Base-by-base conservation (phyloP, 2,888 invertebrate genomes). In the Cerastis rubricosa region DNA sequence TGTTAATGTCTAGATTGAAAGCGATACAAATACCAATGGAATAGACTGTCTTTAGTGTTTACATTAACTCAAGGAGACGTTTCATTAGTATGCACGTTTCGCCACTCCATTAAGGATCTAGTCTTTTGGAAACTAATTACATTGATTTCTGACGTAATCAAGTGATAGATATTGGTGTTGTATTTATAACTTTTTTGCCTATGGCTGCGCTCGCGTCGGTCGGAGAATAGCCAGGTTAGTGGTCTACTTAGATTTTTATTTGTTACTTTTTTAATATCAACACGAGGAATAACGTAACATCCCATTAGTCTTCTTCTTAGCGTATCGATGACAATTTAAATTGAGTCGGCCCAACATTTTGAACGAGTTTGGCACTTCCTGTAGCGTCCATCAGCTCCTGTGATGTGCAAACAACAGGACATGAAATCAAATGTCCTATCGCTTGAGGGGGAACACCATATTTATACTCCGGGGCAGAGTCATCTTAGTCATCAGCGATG, bases 21-120 rank as follows among this genome's bases (percentile, higher is more conserved):
- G 17, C 19, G 14, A 57, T 40, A 45, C 1, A 14, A 65, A 65
- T 65, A 40, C 45, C 12, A 75, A 40, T 54, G 54, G 22, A 57
- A 57, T 51, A 19, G 40, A 45, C 29, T 51, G 0, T 25, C 17
- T 25, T 70, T 25, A 29, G 14, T 77, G 19, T 47, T 0, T 9
- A 14, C 17, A 45, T 47, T 64, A 47, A 67, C 2, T 40, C 12
- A 19, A 40, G 45, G 45, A 54, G 54, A 25, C 75, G 22, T 78
- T 25, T 25, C 79, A 76, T 78, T 78, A 47, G 22, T 40, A 57
- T 67, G 22, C 69, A 47, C 69, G 54, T 57, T 54, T 68, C 22
- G 47, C 40, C 14, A 29, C 14, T 47, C 14, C 17, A n/a, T 57
- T 57, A 19, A 22, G 7, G n/a, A 19, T 59, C 17, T 1, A 17